A percentile compares a stretch with the other conserved stretches of the same genome.
phyloP scores from a whole-genome alignment of 2,888 invertebrate genomes.

The Xylota sylvarum region DNA sequence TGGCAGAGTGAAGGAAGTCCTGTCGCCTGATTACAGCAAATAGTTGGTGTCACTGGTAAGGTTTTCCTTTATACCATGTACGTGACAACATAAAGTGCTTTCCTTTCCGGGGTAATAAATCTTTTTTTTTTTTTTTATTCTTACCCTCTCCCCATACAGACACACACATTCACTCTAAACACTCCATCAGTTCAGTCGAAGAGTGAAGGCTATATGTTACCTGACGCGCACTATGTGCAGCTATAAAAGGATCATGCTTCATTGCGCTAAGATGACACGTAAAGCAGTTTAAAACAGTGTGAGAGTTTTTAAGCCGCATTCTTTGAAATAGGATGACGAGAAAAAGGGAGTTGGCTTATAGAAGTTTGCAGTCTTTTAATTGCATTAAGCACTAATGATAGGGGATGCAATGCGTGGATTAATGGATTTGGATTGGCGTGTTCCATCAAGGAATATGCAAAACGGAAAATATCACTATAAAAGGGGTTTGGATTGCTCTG shows the following conservation, averaged over 20 bases:
- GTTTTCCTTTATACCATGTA: constrained; percentile 55
- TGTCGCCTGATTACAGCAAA: constrained; percentile 68
- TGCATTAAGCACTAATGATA: constrained; percentile 3
- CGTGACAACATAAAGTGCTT: constrained; percentile 74
- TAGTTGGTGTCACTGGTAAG: constrained; percentile 53
- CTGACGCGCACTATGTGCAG: constrained; percentile 53
- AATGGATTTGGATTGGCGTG: background rate
- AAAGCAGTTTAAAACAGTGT: constrained; percentile 41
- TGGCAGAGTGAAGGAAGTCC: constrained; percentile 28
- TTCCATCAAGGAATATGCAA: background rate
- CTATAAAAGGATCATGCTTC: constrained; percentile 62
- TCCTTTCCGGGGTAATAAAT: constrained; percentile 67
- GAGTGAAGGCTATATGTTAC: constrained; percentile 54
- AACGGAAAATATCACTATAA: too few species aligned
- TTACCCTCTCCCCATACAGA: background rate
- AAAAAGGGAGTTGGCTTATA: background rate
- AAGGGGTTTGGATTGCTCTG: too few species aligned
- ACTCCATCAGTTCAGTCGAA: constrained; percentile 37
- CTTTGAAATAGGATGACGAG: constrained; percentile 17
- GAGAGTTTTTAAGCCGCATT: constrained; percentile 30
- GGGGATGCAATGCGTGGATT: background rate
- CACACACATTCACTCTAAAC: constrained; percentile 1
- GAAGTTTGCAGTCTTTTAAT: constrained; percentile 35
- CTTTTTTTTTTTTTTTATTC: constrained; percentile 32
- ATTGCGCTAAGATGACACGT: constrained; percentile 69